phyloP scores from a whole-genome alignment of 2,888 invertebrate genomes.

The Lepidochitona cinerea region DNA sequence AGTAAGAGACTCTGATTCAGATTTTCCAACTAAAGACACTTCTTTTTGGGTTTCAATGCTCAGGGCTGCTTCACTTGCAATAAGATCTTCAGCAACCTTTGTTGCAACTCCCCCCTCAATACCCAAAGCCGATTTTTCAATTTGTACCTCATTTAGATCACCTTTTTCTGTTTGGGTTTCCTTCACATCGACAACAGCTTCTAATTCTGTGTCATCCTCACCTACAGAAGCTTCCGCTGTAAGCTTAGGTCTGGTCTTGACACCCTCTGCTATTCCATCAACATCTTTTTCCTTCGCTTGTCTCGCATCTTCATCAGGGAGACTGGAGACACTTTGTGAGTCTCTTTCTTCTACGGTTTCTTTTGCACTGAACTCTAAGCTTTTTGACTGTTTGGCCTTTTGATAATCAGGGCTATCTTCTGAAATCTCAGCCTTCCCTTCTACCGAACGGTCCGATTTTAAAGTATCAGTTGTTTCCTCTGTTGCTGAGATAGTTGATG shows the following conservation, averaged over 20 bases:
- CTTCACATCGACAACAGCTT: not conserved
- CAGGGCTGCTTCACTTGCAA: no score
- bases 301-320: not conserved
- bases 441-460: no score
- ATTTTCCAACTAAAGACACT: no score
- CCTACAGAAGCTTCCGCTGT: slow-evolving; percentile 1
- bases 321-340: not conserved
- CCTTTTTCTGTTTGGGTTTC: not conserved
- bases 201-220: not conserved
- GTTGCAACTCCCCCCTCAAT: no score
- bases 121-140: no score
- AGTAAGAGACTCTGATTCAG: not conserved
- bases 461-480: not conserved
- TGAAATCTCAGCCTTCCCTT: not conserved
- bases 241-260: not conserved
- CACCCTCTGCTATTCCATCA: not conserved
- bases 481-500: not conserved
- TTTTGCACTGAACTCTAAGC: not conserved
- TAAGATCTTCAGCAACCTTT: no score
- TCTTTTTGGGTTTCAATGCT: no score
- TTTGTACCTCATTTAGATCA: no score
- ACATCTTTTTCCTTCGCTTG: not conserved
- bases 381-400: not conserved
- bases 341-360: not conserved
- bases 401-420: not conserved